These are phyloP conservation scores for Tenrec ecaudatus DNA, from an alignment of 2,113 vertebrate genomes.

Conservation along the genomic window DNA sequence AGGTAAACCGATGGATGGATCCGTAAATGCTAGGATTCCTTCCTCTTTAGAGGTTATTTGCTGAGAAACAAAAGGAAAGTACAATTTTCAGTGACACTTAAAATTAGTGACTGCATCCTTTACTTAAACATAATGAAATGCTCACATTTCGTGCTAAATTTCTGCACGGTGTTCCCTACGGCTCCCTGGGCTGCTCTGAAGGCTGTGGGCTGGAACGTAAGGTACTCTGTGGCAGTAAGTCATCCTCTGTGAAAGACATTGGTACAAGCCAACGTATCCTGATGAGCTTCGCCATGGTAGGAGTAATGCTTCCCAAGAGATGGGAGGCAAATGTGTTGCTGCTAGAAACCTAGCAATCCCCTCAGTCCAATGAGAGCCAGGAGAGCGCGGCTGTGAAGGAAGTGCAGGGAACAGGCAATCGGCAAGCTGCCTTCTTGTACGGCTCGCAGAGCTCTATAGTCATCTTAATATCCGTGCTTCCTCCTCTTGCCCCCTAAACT, in stretches of 20 bases:
- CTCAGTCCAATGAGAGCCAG: background rate
- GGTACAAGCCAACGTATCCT: background rate
- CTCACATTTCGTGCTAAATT: conserved; percentile 18
- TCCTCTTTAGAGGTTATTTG: background rate
- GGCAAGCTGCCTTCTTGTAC: background rate
- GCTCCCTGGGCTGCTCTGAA: background rate
- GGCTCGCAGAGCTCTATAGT: background rate
- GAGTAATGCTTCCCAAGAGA: background rate
- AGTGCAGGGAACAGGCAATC: background rate
- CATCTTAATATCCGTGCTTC: background rate
- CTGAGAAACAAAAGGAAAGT: conserved; percentile 20
- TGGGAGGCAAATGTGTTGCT: background rate
- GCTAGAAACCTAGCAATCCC: background rate
- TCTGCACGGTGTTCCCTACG: background rate
- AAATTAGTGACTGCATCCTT: background rate
- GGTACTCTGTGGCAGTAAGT: background rate
- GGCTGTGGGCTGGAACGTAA: background rate
- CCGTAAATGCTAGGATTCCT: background rate
- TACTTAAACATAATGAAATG: conserved; percentile 62
- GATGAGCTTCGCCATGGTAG: background rate
- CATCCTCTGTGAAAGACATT: conserved; percentile 20
- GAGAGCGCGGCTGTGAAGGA: conserved; percentile 13
- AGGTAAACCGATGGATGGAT: background rate
- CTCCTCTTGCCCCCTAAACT: background rate
- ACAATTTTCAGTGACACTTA: conserved; percentile 29